Conservation (phyloP, 1,140 invertebrate genomes). For the Drosophila novamexicana region DNA sequence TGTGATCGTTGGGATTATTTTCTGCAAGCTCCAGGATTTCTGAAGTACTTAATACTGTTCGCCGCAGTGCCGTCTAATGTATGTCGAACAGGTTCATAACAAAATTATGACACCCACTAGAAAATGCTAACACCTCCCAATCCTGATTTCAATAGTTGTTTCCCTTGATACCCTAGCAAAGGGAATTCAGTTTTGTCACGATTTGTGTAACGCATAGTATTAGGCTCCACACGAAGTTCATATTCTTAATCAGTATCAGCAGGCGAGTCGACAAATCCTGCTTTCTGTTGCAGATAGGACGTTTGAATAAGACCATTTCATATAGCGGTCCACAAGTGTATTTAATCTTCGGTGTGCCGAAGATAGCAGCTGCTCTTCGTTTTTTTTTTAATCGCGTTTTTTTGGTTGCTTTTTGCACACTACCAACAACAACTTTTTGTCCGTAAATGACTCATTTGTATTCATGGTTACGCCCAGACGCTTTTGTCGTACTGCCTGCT, state of each 20-base stretch:
- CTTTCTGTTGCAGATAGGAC: not conserved
- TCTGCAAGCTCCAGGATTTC: not conserved
- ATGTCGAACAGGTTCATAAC: conserved; percentile 1
- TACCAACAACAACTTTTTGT: conserved; percentile 37
- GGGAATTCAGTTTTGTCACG: not conserved
- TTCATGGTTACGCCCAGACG: conserved; percentile 44
- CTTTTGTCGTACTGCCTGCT: conserved; percentile 21
- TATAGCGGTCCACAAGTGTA: too few species aligned
- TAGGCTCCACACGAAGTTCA: too few species aligned
- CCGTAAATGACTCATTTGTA: conserved; percentile 50
- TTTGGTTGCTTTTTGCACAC: conserved; percentile 5
- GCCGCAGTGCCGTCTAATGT: not conserved
- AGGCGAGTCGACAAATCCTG: too few species aligned
- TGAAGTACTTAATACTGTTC: not conserved
- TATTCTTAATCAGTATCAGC: too few species aligned
- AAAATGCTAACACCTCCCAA: conserved; percentile 5
- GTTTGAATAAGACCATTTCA: too few species aligned
- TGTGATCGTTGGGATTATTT: not conserved
- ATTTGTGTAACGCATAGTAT: too few species aligned
- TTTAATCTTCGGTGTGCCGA: too few species aligned
- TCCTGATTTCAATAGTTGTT: conserved; percentile 2
- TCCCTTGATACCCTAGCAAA: too few species aligned
- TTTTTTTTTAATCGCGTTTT: conserved; percentile 2
- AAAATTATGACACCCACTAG: conserved; percentile 1
- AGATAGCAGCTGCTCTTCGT: too few species aligned